Evolutionary conservation across 64 coral and sea anemone species (phyloP), one percentile per base, ranked within the genome.

Genomic region (Actinia tenebrosa): DNA sequence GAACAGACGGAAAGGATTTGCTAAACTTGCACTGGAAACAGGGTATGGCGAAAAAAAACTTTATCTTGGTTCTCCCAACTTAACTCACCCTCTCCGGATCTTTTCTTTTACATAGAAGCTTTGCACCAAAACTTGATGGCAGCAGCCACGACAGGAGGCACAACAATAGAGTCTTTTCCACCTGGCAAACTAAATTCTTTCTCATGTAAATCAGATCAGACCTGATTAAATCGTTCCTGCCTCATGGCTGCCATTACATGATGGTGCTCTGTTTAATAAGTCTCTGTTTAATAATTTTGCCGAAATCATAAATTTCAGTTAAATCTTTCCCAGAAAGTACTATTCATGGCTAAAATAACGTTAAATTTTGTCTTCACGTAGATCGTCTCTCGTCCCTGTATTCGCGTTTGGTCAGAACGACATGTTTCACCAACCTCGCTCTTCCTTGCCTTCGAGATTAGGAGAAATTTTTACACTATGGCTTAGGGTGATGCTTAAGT

Each of bases 351-450:
- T 37, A 37, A 37, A 58, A 11, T 2, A 83, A 17, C 15, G 43
- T 42, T 15, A 46, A 44, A 17, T 45, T 81, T 7, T 4, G 47
- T 58, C 5, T 86, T 72, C 26, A 80, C 60, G 25, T 84, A 91
- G 89, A 45, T 86, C 89, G 23, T 82, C 84, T 44, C 89, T 91
- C 6, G 84, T 91, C 11, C 84, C 89, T 64, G 84, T 91, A 16
- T 91, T 91, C 87, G 89, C 84, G 30, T 91, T 91, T 87, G 89
- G 89, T 47, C 84, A 91, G 78, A 86, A 87, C 85, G 79, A 87
- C 45, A 50, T n/a, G 16, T 91, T 87, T 25, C n/a, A 45, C 19
- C 53, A 56, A 45, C 82, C 89, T 45, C 64, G 16, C 18, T 46
- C 50, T 16, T 11, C 19, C 3, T 78, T 71, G 45, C 69, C 77